phyloP scores from a whole-genome alignment of 2,888 invertebrate species.

The Gnatocerus cornutus region DNA sequence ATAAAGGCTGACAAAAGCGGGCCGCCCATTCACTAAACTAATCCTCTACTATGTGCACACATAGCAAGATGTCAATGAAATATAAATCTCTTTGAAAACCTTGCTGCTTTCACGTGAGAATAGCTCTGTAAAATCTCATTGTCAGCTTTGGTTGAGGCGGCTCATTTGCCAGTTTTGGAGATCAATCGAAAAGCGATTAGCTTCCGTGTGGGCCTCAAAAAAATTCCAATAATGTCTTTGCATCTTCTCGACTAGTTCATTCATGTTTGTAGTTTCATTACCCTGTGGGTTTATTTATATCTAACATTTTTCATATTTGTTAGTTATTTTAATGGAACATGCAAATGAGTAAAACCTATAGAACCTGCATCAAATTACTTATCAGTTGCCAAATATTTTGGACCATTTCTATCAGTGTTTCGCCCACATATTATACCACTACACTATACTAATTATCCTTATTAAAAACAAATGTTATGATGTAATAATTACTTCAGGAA shows the following conservation, averaged over 20 bases:
- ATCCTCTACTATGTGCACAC: slow-evolving; percentile 42
- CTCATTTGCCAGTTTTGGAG: slow-evolving; percentile 47
- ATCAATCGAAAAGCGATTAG: slow-evolving; percentile 44
- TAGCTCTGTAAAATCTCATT: slow-evolving; percentile 33
- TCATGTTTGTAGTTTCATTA: background rate
- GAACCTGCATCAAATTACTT: no score
- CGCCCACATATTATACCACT: no score
- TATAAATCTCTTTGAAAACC: slow-evolving; percentile 41
- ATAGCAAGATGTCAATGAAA: slow-evolving; percentile 42
- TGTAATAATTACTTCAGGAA: no score
- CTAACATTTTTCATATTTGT: no score
- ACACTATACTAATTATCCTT: no score
- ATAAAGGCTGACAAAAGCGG: slow-evolving; percentile 39
- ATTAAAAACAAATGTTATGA: no score
- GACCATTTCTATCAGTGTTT: no score
- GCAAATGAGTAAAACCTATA: no score
- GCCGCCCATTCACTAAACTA: slow-evolving; percentile 46
- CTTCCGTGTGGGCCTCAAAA: slow-evolving; percentile 27
- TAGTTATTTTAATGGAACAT: no score
- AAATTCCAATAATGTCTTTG: slow-evolving; percentile 12
- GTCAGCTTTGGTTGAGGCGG: slow-evolving; percentile 38
- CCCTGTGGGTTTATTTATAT: no score
- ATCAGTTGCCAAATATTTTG: no score
- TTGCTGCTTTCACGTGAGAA: slow-evolving; percentile 36
- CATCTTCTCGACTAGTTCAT: background rate